Evolutionary conservation across 2,113 vertebrate species (phyloP).

Genomic region (Atrichornis clamosus): DNA sequence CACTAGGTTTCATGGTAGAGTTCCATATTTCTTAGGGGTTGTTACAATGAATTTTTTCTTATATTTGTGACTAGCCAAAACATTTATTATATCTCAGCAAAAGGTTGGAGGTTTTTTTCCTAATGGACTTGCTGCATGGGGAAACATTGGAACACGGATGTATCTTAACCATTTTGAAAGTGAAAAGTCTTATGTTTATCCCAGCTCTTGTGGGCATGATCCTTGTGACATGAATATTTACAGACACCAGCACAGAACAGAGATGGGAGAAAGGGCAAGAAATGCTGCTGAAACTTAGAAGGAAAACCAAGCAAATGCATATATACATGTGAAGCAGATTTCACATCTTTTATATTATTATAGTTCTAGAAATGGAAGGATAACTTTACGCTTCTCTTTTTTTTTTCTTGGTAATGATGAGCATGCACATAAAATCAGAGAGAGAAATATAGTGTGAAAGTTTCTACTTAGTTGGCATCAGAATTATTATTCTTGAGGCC

Average conservation of each 20-base stretch:
- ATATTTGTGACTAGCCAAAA: background rate
- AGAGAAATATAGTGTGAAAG: background rate
- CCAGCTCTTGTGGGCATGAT: background rate
- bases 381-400: background rate
- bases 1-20: background rate
- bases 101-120: background rate
- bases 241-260: background rate
- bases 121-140: accelerated
- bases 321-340: background rate
- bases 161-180: background rate
- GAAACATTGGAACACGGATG: background rate
- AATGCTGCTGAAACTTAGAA: accelerated
- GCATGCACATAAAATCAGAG: background rate
- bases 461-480: background rate
- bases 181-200: background rate
- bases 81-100: background rate
- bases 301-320: background rate
- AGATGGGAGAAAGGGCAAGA: background rate
- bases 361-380: background rate
- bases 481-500: background rate
- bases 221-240: background rate
- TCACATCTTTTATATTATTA: background rate
- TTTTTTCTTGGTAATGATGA: background rate
- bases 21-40: background rate
- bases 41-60: background rate